Evolutionary conservation across 2,113 vertebrate genomes (phyloP), one percentile per base, ranked within the genome.

Genomic region (Odontophorus gujanensis): DNA sequence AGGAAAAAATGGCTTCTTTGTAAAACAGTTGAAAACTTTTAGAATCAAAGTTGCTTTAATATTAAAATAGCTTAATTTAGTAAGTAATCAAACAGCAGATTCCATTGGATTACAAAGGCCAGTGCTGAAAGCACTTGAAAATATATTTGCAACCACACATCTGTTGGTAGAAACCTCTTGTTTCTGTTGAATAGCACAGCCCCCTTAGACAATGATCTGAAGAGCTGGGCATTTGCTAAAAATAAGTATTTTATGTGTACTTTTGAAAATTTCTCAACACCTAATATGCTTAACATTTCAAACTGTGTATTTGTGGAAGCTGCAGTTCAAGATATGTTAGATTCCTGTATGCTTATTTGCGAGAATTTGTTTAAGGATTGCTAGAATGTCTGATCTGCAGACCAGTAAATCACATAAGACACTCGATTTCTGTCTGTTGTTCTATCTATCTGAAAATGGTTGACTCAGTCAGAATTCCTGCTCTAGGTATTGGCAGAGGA

Each of bases 361-460:
- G 85, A 73, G 84, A 38, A 42, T 91, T 92, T 90, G 67, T 76
- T 79, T 79, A 87, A 87, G 59, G 55, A 30, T 59, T 90, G 62
- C 87, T 76, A 58, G 81, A 53, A 61, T 48, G 36, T 40, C 62
- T 73, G 47, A 78, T 57, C 7, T 72, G 40, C 13, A 36, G 89
- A 13, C 8, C 0, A 2, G 58, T 19, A 69, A 85, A 76, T 93
- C 45, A 69, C 42, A 4, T 81, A 79, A 86, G 62, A 19, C 40
- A 28, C 53, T 93, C 88, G 75, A 72, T 88, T 90, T 94, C 68
- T 77, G 11, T 65, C 68, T 81, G 40, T 73, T 13, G 7, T 30
- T 79, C n/a, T 65, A 51, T 55, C 51, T 91, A 17, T 90, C 81
- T 42, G 53, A 19, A 40, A 51, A 48, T 0, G 1, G 38, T 9